Evolutionary conservation across 1,140 invertebrate genomes (phyloP).

Genomic region (Sycophaga agraensis): DNA sequence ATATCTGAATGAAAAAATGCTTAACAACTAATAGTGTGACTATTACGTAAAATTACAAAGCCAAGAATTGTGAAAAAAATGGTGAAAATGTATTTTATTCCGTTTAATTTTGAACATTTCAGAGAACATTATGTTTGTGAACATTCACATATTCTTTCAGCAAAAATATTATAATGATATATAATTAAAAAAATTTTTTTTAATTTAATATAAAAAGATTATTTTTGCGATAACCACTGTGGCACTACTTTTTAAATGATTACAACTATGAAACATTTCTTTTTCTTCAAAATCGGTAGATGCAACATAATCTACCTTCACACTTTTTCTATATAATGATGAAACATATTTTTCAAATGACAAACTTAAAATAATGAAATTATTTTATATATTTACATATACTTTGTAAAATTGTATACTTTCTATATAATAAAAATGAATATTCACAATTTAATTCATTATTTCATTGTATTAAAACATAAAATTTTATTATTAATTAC

Average conservation of each 20-base stretch:
- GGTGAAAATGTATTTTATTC: constrained; percentile 31
- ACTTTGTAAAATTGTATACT: constrained; percentile 4
- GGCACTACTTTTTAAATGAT: constrained; percentile 16
- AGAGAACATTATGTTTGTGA: constrained; percentile 12
- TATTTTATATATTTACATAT: constrained; percentile 22
- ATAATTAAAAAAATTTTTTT: constrained; percentile 20
- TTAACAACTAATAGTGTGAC: neutral
- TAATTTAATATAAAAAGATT: constrained; percentile 19
- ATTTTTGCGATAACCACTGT: constrained; percentile 20
- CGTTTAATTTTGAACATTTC: constrained; percentile 27
- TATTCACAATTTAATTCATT: constrained; percentile 21
- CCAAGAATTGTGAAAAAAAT: constrained; percentile 29
- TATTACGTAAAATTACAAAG: constrained; percentile 11
- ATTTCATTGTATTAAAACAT: constrained; percentile 3
- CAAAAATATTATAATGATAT: constrained; percentile 10
- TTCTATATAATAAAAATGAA: constrained; percentile 19
- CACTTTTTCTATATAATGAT: neutral
- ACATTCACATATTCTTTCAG: constrained; percentile 10
- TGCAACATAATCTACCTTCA: constrained; percentile 1
- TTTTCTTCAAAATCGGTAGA: constrained; percentile 16
- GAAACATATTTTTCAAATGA: constrained; percentile 33
- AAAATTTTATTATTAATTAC: constrained; percentile 4
- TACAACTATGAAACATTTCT: constrained; percentile 16
- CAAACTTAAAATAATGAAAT: constrained; percentile 20
- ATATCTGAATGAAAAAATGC: neutral